Conservation (phyloP, 2,797 vertebrate genomes). For the Gymnodraco acuticeps region DNA sequence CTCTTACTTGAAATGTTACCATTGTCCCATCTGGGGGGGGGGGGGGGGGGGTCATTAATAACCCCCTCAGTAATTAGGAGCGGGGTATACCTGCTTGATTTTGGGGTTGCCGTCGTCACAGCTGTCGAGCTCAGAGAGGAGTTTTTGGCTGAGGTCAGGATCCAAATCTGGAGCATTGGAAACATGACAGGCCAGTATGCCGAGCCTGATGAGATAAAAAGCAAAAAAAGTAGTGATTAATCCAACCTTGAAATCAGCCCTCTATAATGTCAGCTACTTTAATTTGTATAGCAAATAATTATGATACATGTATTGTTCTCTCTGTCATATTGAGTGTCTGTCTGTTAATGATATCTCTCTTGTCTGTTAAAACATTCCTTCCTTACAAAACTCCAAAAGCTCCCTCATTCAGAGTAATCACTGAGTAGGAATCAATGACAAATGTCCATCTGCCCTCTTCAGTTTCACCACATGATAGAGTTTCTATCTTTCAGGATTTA, state of each 20-base stretch:
- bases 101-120: slow-evolving; percentile 62
- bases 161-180: slow-evolving; percentile 49
- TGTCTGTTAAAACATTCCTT: background rate
- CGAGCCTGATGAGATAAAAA: slow-evolving; percentile 70
- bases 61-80: no score
- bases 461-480: background rate
- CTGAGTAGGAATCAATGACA: background rate
- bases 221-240: background rate
- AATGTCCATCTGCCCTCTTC: background rate
- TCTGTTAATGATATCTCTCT: background rate
- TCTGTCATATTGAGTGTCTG: background rate
- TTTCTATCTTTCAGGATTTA: no score
- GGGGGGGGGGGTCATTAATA: background rate
- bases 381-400: background rate
- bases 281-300: background rate
- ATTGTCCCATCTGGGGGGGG: background rate
- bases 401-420: background rate
- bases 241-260: background rate
- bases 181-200: slow-evolving; percentile 76
- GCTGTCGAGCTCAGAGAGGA: slow-evolving; percentile 69
- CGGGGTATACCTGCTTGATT: slow-evolving; percentile 67
- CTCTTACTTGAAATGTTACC: background rate
- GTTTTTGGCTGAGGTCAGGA: slow-evolving; percentile 44
- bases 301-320: background rate
- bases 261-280: background rate